Conservation (phyloP, 2,797 vertebrate genomes). For the Clarias laeviceps region DNA sequence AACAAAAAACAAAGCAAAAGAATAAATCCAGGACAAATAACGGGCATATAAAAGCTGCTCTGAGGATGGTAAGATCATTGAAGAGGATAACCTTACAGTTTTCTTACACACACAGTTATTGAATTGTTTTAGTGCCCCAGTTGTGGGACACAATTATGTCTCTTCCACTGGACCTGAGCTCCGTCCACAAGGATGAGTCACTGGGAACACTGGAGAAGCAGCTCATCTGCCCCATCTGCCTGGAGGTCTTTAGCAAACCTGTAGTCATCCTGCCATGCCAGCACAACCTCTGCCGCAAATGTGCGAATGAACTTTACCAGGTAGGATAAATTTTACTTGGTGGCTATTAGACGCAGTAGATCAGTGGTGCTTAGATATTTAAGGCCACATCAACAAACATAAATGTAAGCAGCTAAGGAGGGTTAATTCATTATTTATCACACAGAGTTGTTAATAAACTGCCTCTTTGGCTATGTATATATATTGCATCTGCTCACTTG, state of each 20-base stretch:
- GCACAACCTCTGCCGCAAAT: slow-evolving; percentile 76
- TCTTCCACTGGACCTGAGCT: slow-evolving; percentile 68
- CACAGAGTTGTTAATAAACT: background rate
- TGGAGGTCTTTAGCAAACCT: slow-evolving; percentile 68
- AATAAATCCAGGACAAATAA: slow-evolving; percentile 9
- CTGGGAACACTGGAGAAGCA: slow-evolving; percentile 75
- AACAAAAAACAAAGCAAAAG: background rate
- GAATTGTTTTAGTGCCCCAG: background rate
- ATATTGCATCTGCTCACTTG: background rate
- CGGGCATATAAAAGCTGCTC: slow-evolving; percentile 25
- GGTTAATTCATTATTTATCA: background rate
- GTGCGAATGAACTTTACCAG: slow-evolving; percentile 80
- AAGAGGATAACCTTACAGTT: background rate
- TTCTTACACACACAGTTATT: background rate
- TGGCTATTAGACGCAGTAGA: background rate
- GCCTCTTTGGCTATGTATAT: background rate
- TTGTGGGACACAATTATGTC: slow-evolving; percentile 63
- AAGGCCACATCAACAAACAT: background rate
- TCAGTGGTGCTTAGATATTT: background rate
- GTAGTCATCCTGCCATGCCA: slow-evolving; percentile 68
- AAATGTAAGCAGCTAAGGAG: background rate
- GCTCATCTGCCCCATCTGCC: slow-evolving; percentile 74
- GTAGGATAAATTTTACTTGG: slow-evolving; percentile 43
- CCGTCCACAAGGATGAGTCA: slow-evolving; percentile 60
- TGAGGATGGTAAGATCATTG: slow-evolving; percentile 14